Evolutionary conservation across 2,888 invertebrate species (phyloP).

Genomic region (Archips crataeganus): DNA sequence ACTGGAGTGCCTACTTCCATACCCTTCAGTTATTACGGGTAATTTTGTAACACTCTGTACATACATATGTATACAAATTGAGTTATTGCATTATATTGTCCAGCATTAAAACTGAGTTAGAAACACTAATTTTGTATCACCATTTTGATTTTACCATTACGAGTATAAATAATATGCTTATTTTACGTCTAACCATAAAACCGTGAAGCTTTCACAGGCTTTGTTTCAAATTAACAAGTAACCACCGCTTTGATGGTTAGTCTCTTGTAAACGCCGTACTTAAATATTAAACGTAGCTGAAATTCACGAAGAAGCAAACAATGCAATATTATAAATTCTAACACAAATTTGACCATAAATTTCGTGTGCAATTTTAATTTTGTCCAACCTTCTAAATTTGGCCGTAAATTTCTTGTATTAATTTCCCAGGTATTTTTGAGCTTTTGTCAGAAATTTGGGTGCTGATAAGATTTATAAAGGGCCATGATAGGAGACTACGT

Average conservation of each 20-base stretch:
- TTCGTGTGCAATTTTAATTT: slow-evolving; percentile 42
- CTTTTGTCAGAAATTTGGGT: slow-evolving; percentile 43
- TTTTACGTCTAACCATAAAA: neutral
- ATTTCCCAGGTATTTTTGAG: slow-evolving; percentile 49
- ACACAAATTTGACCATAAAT: slow-evolving; percentile 26
- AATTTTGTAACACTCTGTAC: no score
- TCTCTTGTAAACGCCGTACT: neutral
- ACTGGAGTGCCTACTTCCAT: no score
- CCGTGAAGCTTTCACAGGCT: neutral
- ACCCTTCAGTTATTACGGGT: no score
- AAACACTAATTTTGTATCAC: no score
- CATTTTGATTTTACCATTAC: no score
- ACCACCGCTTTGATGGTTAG: neutral
- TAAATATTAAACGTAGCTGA: slow-evolving; percentile 11
- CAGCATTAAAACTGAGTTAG: no score
- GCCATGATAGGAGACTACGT: slow-evolving; percentile 24
- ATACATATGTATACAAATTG: no score
- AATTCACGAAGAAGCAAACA: slow-evolving; percentile 8
- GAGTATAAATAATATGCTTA: neutral
- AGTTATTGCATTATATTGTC: no score
- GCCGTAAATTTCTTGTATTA: slow-evolving; percentile 54
- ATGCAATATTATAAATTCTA: slow-evolving; percentile 11
- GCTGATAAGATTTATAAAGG: slow-evolving; percentile 42
- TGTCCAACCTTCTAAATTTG: slow-evolving; percentile 32
- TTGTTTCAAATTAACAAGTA: slow-evolving; percentile 2